Base-by-base conservation (phyloP, 2,113 vertebrate species). In the Malurus cyaneus region DNA sequence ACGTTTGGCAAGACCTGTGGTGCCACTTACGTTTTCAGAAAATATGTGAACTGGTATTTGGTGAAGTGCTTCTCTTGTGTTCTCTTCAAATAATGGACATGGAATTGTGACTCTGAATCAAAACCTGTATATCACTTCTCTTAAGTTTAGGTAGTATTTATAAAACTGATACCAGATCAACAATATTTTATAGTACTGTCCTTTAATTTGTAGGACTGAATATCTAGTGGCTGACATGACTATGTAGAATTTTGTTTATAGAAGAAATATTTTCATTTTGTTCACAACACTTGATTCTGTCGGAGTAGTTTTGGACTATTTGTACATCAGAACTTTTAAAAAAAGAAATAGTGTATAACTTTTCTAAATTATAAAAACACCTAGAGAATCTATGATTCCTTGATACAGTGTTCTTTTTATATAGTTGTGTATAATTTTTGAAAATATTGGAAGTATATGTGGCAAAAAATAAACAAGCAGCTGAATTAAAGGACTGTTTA, bases 161-260 rank as follows among this genome's bases (percentile, higher is more conserved):
- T 41, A 10, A 74, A 21, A 32, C 18, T 52, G 28, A 23, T 39
- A 21, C 8, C 25, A 60, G 44, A 32, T 46, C 32, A 57, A 8
- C 26, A 46, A 8, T 53, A 34, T 21, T 74, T 70, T 70, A 49
- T 25, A 26, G 14, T 56, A 6, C 10, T 71, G 2, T 18, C 64
- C 19, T 77, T 49, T 16, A 24, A 31, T 69, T 50, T 2, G 0
- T 16, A 52, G 32, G 65, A n/a, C 47, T 65, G 60, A 36, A 3
- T 70, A n/a, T 29, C 16, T 50, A 19, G 61, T 29, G 60, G 32
- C 23, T 71, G 57, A 15, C 14, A 10, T 0, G 0, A n/a, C 14
- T 47, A 6, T 6, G 3, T 36, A 53, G n/a, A 52, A 36, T 61
- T 50, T 19, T 31, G 23, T 67, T 79, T 80, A 29, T 47, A 31